Conservation (phyloP, 2,113 vertebrate species). For the Eulemur rufifrons region DNA sequence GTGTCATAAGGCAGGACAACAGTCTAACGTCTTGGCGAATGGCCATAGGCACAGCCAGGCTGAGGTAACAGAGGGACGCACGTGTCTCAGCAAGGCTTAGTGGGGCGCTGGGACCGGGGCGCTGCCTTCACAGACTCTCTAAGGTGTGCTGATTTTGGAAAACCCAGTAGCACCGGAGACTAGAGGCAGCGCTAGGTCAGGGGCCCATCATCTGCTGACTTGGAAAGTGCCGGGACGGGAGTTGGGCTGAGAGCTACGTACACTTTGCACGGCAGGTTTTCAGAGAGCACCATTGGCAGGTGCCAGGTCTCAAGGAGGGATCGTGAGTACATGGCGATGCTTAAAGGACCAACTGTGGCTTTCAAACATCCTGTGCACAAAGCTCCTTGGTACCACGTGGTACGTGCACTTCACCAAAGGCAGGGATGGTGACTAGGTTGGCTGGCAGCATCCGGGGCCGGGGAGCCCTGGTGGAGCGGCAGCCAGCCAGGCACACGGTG, state of each 20-base stretch:
- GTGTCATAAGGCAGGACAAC: not conserved
- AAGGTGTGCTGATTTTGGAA: not conserved
- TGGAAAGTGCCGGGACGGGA: not conserved
- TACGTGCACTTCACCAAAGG: constrained; percentile 46
- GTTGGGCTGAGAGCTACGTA: not conserved
- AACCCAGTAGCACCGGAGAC: constrained; percentile 22
- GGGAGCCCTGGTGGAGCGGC: constrained; percentile 17
- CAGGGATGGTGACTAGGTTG: constrained; percentile 3
- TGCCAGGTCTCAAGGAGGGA: constrained; percentile 56
- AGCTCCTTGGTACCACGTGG: constrained; percentile 50
- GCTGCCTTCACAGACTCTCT: not conserved
- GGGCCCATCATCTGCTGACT: not conserved
- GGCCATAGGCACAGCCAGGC: not conserved
- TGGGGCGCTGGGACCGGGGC: not conserved
- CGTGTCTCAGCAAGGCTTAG: not conserved
- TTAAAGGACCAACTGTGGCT: constrained; percentile 46
- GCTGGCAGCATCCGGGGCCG: constrained; percentile 33
- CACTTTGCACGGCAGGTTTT: not conserved
- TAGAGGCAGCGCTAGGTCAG: not conserved
- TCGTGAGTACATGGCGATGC: constrained; percentile 18
- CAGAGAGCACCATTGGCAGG: constrained; percentile 53
- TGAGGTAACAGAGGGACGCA: not conserved
- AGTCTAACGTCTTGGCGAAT: not conserved
- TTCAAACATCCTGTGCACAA: constrained; percentile 68
- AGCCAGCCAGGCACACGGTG: not conserved